Evolutionary conservation across 2,797 vertebrate species (phyloP), one percentile per base, ranked within the genome.

Genomic region (Thripadectes ignobilis): DNA sequence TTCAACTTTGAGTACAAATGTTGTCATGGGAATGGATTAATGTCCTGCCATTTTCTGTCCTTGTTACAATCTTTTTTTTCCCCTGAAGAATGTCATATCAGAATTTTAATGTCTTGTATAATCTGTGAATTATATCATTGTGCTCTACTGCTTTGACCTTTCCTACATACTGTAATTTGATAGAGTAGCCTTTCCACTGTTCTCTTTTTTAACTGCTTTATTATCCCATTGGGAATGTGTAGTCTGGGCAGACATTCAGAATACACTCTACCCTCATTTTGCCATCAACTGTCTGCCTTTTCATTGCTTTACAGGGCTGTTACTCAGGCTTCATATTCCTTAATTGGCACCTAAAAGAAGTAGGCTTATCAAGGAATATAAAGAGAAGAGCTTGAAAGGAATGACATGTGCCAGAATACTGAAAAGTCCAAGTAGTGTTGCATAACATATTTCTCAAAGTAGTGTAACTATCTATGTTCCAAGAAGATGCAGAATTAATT

Each of bases 101-200:
- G 94, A 97, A 96, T 97, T 93, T 96, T 97, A 97, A 98, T 97
- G 85, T 73, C 89, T 97, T 98, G 94, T 97, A 93, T 97, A 97
- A 97, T 97, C 92, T 97, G 87, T 98, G 97, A 98, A 97, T 98
- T 98, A 97, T 97, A 96, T 95, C 96, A 87, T 91, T 97, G 89
- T 97, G 72, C 85, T 97, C 89, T 97, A 96, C 93, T 93, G 95
- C 93, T 96, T 97, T 98, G 97, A 98, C 97, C 98, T 98, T 98
- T 98, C 97, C 97, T 95, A 76, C 76, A 88, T 61, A 72, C 96
- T 95, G 54, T 97, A 98, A 96, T 97, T 98, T 98, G 97, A 97
- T 93, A 95, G 96, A 98, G 93, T 98, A 95, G 92, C 96, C 89
- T 66, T 97, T 95, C 93, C 93, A 83, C 91, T 80, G 72, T 55